Base-by-base conservation (phyloP, 1,140 invertebrate species). In the Zaprionus africanus region DNA sequence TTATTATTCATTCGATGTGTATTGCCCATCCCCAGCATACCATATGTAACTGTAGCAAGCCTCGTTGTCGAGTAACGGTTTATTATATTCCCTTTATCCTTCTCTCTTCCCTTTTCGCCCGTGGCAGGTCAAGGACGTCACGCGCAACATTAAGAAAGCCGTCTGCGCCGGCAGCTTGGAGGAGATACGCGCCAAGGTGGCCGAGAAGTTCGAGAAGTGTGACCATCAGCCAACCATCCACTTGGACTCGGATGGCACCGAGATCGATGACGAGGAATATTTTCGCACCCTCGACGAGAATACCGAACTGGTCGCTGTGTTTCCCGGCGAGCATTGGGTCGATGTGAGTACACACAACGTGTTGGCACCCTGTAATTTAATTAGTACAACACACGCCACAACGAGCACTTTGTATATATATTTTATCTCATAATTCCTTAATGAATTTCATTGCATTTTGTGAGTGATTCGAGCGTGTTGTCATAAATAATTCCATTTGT, bases 191-290 rank as follows among this genome's bases (percentile, higher is more conserved):
- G 93, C 93, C 59, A 96, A 95, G 94, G 94, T 95, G 41, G 93
- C 94, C n/a, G 94, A 95, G 78, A 96, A 96, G 92, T 94, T 96
- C 92, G 95, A 93, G n/a, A 93, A 94, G 76, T 91, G 93, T 34
- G 94, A 94, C 64, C 76, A 91, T 34, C 93, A 94, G 80, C 93
- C 96, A n/a, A 96, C 95, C 58, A 95, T 97, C 46, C 96, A 97
- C 34, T 93, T 98, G 71, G 97, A 98, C 90, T 95, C 94, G 66
- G 97, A 98, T 93, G 97, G 96, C 19, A 98, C 97, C 1, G 97
- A 97, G 94, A 96, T 98, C 38, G 97, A 98, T 79, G 97, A 97
- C 84, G 96, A 97, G 92, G 97, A 97, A 90, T 97, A 97, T 92
- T 97, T 97, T 92, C 95, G 95, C 38, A 97, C 96, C 1, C 93